Evolutionary conservation across 1,140 invertebrate genomes (phyloP).

Genomic region (Zelostemma sp.): DNA sequence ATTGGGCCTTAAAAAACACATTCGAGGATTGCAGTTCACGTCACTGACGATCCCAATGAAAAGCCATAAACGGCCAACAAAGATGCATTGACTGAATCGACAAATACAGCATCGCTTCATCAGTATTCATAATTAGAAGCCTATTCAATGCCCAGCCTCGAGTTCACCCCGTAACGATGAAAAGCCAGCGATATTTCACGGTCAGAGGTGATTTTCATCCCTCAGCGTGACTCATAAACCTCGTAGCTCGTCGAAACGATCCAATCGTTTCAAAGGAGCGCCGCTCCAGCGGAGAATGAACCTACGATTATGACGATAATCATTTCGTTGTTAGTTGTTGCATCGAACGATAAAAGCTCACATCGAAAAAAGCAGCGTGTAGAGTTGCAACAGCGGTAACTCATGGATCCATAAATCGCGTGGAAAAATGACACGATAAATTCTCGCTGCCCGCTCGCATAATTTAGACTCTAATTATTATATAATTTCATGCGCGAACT

Average conservation of each 20-base stretch:
- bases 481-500: too few relatives aligned
- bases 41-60: too few relatives aligned
- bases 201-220: slow-evolving; percentile 3
- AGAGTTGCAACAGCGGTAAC: too few relatives aligned
- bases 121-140: background rate
- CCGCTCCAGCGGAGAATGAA: background rate
- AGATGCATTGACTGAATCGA: slow-evolving; percentile 5
- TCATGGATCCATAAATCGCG: too few relatives aligned
- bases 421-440: too few relatives aligned
- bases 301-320: slow-evolving; percentile 3
- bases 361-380: background rate
- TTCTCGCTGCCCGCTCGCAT: too few relatives aligned
- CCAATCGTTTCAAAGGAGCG: background rate
- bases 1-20: slow-evolving; percentile 6
- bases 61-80: slow-evolving; percentile 10
- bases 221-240: slow-evolving; percentile 2
- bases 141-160: background rate
- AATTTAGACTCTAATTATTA: too few relatives aligned
- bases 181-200: slow-evolving; percentile 4
- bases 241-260: background rate
- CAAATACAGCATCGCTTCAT: slow-evolving; percentile 26
- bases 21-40: too few relatives aligned
- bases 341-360: background rate
- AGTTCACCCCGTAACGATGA: background rate
- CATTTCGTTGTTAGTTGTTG: background rate